Conservation (phyloP, 2,113 vertebrate genomes). For the Tor tambroides region DNA sequence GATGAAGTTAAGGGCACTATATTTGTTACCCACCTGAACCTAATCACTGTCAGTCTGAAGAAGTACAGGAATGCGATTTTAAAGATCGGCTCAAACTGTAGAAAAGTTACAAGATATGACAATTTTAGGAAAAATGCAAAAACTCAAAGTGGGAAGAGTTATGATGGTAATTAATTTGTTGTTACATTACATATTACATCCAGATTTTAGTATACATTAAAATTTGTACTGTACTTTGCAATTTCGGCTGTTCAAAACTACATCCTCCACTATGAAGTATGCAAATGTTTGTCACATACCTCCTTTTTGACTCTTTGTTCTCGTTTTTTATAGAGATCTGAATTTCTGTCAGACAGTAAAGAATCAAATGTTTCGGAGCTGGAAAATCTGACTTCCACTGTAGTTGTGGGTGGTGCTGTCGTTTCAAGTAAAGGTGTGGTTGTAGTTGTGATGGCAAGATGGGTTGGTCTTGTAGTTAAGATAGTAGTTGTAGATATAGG, state of each 20-base stretch:
- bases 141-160: neutral
- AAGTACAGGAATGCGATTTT: neutral
- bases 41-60: neutral
- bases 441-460: neutral
- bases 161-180: neutral
- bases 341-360: neutral
- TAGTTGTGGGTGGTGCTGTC: neutral
- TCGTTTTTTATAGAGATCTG: neutral
- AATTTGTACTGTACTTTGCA: neutral
- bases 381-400: neutral
- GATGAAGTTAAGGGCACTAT: neutral
- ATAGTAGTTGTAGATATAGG: neutral
- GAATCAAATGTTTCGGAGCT: neutral
- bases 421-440: neutral
- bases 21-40: neutral
- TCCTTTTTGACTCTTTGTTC: neutral
- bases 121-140: neutral
- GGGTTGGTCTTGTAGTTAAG: neutral
- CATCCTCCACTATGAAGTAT: neutral
- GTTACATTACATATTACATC: neutral
- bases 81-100: neutral
- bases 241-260: too few species aligned
- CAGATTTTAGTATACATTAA: neutral
- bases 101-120: neutral
- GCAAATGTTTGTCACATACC: neutral